Evolutionary conservation across 2,888 invertebrate species (phyloP), one percentile per base, ranked within the genome.

Genomic region (Mimachlamys varia): DNA sequence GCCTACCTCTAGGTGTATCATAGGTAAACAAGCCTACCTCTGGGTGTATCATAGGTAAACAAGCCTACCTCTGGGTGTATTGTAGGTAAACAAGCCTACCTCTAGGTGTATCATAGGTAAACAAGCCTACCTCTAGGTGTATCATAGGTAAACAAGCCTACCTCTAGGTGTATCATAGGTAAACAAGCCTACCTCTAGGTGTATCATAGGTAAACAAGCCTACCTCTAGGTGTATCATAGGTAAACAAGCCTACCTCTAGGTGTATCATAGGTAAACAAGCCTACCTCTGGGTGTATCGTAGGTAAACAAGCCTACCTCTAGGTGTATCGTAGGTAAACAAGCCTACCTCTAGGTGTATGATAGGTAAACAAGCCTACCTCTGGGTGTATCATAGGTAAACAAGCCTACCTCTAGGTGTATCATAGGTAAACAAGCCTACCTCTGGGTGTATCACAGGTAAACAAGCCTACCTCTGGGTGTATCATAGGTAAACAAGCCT

Each of bases 1-100:
- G 62, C 89, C 88, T 89, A 94, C 94, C 94, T 93, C 93, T 91
- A 12, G 93, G 93, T 87, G 94, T 94, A 17, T 92, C 93, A 49
- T 89, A 88, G 2, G 91, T 89, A 0, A n/a, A n/a, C n/a, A n/a
- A n/a, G n/a, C n/a, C n/a, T n/a, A n/a, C n/a, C n/a, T n/a, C n/a
- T 91, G 15, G 93, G 93, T 87, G 94, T 94, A 17, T 92, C 93
- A 49, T 89, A 88, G 2, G 91, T 89, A 0, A n/a, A n/a, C n/a
- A n/a, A n/a, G n/a, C n/a, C n/a, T n/a, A n/a, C n/a, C n/a, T n/a
- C n/a, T n/a, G n/a, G n/a, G n/a, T n/a, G n/a, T n/a, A n/a, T n/a
- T n/a, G n/a, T n/a, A n/a, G n/a, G n/a, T n/a, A n/a, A n/a, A n/a
- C n/a, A n/a, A n/a, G n/a, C n/a, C n/a, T n/a, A n/a, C n/a, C n/a